Evolutionary conservation across 2,797 vertebrate genomes (phyloP).

Genomic region (Acridotheres tristis): DNA sequence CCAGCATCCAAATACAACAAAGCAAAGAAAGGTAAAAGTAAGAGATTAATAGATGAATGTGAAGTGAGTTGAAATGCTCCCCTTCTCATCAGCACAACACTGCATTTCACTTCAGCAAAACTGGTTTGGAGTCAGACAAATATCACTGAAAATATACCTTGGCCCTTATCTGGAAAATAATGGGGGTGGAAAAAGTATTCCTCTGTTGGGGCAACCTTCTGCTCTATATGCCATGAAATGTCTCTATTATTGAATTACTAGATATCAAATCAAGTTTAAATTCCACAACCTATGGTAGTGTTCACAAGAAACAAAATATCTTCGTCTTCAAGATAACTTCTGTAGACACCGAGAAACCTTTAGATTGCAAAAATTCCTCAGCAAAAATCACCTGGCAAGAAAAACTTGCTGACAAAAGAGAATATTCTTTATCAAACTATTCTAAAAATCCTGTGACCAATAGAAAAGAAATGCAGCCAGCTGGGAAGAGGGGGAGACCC

Average conservation of each 20-base stretch:
- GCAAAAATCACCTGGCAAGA: not conserved
- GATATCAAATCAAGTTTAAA: not conserved
- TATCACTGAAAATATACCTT: not conserved
- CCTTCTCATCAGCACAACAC: rapidly evolving
- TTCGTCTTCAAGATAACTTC: not conserved
- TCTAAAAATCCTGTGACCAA: not conserved
- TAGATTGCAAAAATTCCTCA: not conserved
- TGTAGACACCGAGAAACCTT: not conserved
- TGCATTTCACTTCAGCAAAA: not conserved
- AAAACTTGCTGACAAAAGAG: not conserved
- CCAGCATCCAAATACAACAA: not conserved
- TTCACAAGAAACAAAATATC: not conserved
- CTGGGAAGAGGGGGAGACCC: not conserved
- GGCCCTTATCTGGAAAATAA: not conserved
- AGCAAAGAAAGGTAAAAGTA: not conserved
- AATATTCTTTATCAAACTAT: not conserved
- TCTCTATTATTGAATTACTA: not conserved
- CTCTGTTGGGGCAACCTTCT: not conserved
- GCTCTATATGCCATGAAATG: not conserved
- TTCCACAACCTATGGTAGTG: not conserved
- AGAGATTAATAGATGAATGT: not conserved
- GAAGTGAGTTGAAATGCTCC: not conserved
- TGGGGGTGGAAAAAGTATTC: not conserved
- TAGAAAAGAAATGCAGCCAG: not conserved
- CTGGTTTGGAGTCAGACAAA: not conserved